Percentiles rank a stretch among this genome's conserved stretches.
These are phyloP conservation scores for Petrocephalus zakoni DNA, from an alignment of 2,113 vertebrate genomes.

Conservation along the genomic window DNA sequence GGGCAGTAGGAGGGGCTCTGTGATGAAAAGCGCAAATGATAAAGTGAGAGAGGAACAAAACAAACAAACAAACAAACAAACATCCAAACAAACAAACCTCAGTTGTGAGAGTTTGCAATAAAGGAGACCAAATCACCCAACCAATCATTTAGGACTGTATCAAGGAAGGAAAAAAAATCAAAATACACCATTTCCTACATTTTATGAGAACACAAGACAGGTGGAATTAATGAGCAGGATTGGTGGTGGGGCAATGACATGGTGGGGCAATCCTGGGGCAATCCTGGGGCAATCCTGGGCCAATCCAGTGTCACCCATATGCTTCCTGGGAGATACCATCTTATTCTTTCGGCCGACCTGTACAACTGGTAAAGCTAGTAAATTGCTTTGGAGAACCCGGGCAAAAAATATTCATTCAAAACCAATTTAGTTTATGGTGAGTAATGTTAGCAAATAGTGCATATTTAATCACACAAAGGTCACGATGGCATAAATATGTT, in stretches of 20 bases:
- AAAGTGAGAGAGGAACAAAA: neutral
- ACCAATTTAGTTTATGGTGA: neutral
- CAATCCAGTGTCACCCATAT: too few species aligned
- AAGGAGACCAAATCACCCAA: neutral
- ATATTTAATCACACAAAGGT: too few species aligned
- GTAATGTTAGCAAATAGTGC: neutral
- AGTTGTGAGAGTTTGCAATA: neutral
- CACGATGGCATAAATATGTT: neutral
- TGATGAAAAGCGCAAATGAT: neutral
- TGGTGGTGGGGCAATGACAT: too few species aligned
- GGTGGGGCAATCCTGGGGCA: too few species aligned
- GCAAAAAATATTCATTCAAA: neutral
- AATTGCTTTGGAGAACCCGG: neutral
- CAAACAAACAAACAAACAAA: too few species aligned
- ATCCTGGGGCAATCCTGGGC: too few species aligned
- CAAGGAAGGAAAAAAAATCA: neutral
- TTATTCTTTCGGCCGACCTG: too few species aligned
- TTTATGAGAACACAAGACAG: neutral
- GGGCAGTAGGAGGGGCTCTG: neutral
- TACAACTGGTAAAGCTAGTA: neutral
- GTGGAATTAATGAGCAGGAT: neutral
- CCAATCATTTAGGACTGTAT: neutral
- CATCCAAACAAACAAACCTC: neutral
- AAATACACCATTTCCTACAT: neutral
- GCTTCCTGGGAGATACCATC: too few species aligned